phyloP scores from a whole-genome alignment of 2,797 vertebrate species.

The Sebastes taczanowskii region DNA sequence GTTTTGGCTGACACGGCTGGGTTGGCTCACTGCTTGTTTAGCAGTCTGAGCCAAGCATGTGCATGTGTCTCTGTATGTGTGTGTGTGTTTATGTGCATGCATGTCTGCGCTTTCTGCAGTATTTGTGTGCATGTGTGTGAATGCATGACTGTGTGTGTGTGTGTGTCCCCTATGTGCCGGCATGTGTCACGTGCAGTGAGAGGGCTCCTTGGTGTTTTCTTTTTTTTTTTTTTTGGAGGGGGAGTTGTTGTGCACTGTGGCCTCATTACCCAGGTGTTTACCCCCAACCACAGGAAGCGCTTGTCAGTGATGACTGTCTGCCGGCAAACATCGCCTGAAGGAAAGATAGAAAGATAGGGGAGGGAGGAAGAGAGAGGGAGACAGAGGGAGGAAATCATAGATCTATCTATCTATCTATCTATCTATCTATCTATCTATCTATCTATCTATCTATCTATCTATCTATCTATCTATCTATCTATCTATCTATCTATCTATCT shows the following conservation, averaged over 20 bases:
- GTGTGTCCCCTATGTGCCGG: constrained; percentile 15
- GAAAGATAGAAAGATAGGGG: constrained; percentile 46
- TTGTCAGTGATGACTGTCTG: constrained; percentile 82
- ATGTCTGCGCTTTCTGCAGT: constrained; percentile 27
- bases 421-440: too few relatives aligned
- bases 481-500: background rate
- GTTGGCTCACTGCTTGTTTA: constrained; percentile 51
- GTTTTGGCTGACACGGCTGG: constrained; percentile 50
- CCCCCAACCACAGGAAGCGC: constrained; percentile 85
- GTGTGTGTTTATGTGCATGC: constrained; percentile 34
- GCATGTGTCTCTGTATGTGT: constrained; percentile 24
- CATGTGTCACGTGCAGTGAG: background rate
- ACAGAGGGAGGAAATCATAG: background rate
- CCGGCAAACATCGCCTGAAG: constrained; percentile 77
- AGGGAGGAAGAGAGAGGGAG: constrained; percentile 15
- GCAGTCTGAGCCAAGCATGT: constrained; percentile 49
- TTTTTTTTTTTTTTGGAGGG: constrained; percentile 18
- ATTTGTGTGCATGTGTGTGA: constrained; percentile 18
- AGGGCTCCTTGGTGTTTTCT: constrained; percentile 58
- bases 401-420: background rate
- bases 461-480: background rate
- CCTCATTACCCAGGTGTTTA: constrained; percentile 86
- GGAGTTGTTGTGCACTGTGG: constrained; percentile 74
- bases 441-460: background rate
- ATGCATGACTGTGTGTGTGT: constrained; percentile 5